Evolutionary conservation across 1,140 invertebrate species (phyloP).

Genomic region (Drosophila saltans): DNA sequence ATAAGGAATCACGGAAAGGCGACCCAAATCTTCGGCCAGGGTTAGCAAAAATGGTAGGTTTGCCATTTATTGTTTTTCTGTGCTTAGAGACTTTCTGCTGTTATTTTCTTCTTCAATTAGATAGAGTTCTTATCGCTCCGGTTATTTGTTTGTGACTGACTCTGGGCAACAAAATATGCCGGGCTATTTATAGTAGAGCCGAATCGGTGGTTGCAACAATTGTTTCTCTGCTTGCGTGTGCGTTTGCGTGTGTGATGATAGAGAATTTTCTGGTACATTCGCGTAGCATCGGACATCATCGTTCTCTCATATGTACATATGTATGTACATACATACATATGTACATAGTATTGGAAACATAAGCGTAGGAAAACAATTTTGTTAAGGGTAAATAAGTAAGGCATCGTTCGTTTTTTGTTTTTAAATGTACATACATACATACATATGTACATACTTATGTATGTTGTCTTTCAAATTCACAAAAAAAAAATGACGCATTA

Average conservation of each 20-base stretch:
- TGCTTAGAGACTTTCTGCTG: slow-evolving; percentile 14
- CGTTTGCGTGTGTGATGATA: slow-evolving; percentile 14
- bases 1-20: slow-evolving; percentile 64
- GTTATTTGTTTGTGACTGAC: slow-evolving; percentile 61
- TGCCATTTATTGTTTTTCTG: slow-evolving; percentile 49
- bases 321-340: too few relatives aligned
- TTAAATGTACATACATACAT: too few relatives aligned
- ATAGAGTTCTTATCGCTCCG: slow-evolving; percentile 39
- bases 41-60: slow-evolving; percentile 68
- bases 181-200: slow-evolving; percentile 60
- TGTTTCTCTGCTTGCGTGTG: slow-evolving; percentile 17
- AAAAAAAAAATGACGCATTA: slow-evolving; percentile 37
- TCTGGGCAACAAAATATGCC: slow-evolving; percentile 25
- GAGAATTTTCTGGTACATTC: slow-evolving; percentile 22
- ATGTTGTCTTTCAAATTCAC: background rate
- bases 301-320: background rate
- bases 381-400: too few relatives aligned
- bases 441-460: background rate
- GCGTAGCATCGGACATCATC: slow-evolving; percentile 48
- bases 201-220: slow-evolving; percentile 25
- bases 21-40: slow-evolving; percentile 71
- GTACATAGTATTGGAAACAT: background rate
- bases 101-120: background rate
- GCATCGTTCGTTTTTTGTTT: too few relatives aligned
- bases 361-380: background rate